Conservation (phyloP, 2,113 vertebrate genomes). For the Diphyllodes magnificus region DNA sequence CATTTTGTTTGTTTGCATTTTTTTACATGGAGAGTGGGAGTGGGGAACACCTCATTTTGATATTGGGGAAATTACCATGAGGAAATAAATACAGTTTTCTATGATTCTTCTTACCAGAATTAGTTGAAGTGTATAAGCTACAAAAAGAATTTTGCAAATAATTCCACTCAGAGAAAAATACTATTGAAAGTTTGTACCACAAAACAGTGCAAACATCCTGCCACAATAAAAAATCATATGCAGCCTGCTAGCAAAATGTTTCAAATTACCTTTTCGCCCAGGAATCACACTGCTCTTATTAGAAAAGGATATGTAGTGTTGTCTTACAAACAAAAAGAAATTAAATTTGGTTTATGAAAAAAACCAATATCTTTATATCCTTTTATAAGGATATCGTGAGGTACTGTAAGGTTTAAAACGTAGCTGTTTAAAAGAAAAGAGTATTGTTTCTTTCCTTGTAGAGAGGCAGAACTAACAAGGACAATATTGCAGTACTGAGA, state of each 20-base stretch:
- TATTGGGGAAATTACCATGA: rapidly evolving
- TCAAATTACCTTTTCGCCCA: not conserved
- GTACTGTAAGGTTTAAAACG: not conserved
- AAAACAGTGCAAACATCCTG: not conserved
- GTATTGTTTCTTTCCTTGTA: not conserved
- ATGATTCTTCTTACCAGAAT: not conserved
- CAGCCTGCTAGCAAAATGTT: not conserved
- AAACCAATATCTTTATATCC: not conserved
- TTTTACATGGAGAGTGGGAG: not conserved
- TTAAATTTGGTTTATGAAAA: not conserved
- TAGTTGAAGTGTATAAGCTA: not conserved
- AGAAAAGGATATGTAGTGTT: not conserved
- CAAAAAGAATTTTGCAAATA: not conserved
- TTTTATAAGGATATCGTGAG: not conserved
- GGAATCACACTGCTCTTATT: not conserved
- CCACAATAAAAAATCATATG: not conserved
- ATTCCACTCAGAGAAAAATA: not conserved
- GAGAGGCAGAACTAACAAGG: not conserved
- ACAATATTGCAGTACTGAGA: not conserved
- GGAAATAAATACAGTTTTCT: not conserved
- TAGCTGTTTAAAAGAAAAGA: not conserved
- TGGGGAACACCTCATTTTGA: rapidly evolving
- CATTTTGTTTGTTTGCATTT: not conserved
- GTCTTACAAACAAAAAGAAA: not conserved
- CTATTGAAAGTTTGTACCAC: not conserved